Percentiles rank a stretch among this genome's conserved stretches.
Conservation (phyloP, 2,113 vertebrate genomes). For the Naja naja region DNA sequence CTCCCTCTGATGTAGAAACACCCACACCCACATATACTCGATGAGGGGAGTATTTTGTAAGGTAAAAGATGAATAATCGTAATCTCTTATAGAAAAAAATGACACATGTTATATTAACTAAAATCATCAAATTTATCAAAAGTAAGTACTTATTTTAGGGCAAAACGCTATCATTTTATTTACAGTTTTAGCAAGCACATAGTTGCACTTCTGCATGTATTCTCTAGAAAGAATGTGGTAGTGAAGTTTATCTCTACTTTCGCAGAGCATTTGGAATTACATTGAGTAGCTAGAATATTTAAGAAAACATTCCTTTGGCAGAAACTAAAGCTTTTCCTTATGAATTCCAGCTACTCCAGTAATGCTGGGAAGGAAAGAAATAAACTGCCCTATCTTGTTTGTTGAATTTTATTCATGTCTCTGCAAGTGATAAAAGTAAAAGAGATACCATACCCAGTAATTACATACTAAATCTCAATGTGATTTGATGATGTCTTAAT, state of each 20-base stretch:
- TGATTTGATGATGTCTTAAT: neutral
- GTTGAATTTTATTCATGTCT: neutral
- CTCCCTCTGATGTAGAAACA: neutral
- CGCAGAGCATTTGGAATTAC: neutral
- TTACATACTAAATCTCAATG: neutral
- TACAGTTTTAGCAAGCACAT: neutral
- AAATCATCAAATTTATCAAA: neutral
- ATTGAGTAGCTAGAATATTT: neutral
- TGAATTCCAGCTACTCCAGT: neutral
- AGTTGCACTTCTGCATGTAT: neutral
- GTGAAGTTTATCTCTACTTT: neutral
- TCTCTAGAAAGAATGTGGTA: neutral
- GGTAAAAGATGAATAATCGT: neutral
- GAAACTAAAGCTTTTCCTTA: neutral
- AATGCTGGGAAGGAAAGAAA: neutral
- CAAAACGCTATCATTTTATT: neutral
- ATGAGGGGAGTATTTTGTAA: neutral
- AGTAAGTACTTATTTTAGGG: neutral
- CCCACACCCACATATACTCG: no score
- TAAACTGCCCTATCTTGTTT: neutral
- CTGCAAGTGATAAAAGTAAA: neutral
- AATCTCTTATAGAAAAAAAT: neutral
- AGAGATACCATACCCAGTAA: neutral
- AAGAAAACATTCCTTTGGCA: neutral
- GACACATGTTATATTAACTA: neutral